Base-by-base conservation (phyloP, 92 coral and sea anemone genomes). In the Metridium senile region DNA sequence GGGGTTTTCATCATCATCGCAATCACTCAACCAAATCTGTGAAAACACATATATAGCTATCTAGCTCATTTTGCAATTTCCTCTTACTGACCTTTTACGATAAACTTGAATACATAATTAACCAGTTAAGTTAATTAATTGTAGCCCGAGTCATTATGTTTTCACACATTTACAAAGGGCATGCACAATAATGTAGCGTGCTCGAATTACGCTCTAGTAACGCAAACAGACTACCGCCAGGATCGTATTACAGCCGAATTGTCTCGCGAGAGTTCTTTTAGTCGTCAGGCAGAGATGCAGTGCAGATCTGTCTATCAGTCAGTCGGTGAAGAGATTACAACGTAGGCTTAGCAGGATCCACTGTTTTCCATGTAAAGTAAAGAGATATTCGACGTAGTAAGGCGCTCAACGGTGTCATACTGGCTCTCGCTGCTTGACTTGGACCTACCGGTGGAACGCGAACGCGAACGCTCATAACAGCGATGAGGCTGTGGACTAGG, bases 401-500 rank as follows among this genome's bases (percentile, higher is more conserved):
- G 45, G 3, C 19, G 16, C 23, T 2, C n/a, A 1, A 16, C 39
- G 69, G 21, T 27, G 45, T 10, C 39, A 28, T 39, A 46, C 71
- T 75, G 80, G 62, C 70, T 21, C 84, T 68, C 84, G 52, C 84
- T 39, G 84, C 63, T 79, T 79, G 84, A 79, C 53, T 39, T 39
- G 49, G n/a, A 32, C 34, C 84, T 4, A 27, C 35, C 45, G 21
- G 70, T 30, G 46, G 23, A 65, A n/a, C n/a, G n/a, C n/a, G n/a
- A n/a, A n/a, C 23, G 19, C 58, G 25, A 0, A 6, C 1, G 2
- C 34, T 43, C 21, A n/a, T n/a, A 13, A 25, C 10, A 27, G 51
- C 43, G 27, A 88, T 88, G 93, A 82, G 93, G 26, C 53, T 84
- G 35, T 31, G 71, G 21, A 80, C 66, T 56, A 69, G 89, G 26